Conservation (phyloP, 2,797 vertebrate genomes). For the Micrastur ruficollis region DNA sequence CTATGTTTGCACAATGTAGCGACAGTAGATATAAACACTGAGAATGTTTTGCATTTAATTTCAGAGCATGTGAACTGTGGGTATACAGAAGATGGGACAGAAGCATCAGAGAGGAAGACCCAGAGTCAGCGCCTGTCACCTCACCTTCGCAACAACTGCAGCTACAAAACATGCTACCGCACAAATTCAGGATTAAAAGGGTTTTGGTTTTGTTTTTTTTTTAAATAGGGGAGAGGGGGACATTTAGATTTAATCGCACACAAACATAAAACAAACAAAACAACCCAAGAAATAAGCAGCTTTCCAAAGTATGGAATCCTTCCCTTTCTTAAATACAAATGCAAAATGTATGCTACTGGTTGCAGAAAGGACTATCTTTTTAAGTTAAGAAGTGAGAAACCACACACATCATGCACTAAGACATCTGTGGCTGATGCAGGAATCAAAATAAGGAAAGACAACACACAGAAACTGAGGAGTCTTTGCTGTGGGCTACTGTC, state of each 20-base stretch:
- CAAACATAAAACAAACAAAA: background rate
- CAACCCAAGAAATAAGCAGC: background rate
- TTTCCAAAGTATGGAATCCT: background rate
- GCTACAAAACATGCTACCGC: background rate
- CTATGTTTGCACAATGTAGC: background rate
- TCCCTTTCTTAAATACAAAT: background rate
- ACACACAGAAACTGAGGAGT: background rate
- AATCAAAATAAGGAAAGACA: background rate
- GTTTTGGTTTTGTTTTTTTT: background rate
- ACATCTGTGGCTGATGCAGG: background rate
- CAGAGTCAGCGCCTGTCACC: background rate
- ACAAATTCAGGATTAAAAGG: background rate
- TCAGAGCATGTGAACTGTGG: background rate
- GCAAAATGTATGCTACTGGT: background rate
- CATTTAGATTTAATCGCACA: background rate
- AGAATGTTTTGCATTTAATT: background rate
- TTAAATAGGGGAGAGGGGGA: background rate
- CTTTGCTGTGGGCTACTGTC: constrained; percentile 2
- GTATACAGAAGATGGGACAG: background rate
- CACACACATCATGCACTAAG: background rate
- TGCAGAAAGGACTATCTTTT: background rate
- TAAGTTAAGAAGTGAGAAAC: background rate
- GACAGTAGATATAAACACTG: background rate
- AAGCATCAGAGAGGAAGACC: background rate
- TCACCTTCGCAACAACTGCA: background rate